Conservation (phyloP, 2,797 vertebrate species). For the Acanthurus lineatus region DNA sequence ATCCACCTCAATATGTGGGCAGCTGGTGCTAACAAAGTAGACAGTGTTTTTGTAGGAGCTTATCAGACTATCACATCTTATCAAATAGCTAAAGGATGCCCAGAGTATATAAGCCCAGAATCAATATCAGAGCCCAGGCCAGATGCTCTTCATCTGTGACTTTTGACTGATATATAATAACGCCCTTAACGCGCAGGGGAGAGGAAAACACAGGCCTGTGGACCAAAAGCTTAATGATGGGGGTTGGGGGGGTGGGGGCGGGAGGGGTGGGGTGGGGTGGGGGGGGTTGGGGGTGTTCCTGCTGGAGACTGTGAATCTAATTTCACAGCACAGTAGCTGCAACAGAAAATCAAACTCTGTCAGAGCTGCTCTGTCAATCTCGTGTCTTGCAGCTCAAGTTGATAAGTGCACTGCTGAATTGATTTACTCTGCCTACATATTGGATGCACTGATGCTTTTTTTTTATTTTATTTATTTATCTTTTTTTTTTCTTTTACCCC, state of each 20-base stretch:
- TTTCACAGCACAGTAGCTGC: slow-evolving; percentile 88
- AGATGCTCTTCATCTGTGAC: slow-evolving; percentile 81
- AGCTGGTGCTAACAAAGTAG: slow-evolving; percentile 81
- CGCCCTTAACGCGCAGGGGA: slow-evolving; percentile 70
- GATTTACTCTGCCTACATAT: slow-evolving; percentile 81
- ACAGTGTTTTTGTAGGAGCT: slow-evolving; percentile 84
- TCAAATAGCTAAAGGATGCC: slow-evolving; percentile 84
- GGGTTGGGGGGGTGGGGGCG: slow-evolving; percentile 18
- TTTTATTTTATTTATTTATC: background rate
- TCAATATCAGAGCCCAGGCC: slow-evolving; percentile 82
- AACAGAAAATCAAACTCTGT: slow-evolving; percentile 87
- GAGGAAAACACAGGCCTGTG: slow-evolving; percentile 78
- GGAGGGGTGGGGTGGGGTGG: background rate
- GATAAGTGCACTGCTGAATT: slow-evolving; percentile 84
- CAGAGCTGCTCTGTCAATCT: slow-evolving; percentile 85
- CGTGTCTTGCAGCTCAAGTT: slow-evolving; percentile 81
- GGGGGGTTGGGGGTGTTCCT: slow-evolving; percentile 53
- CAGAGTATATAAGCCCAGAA: slow-evolving; percentile 81
- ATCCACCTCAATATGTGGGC: slow-evolving; percentile 83
- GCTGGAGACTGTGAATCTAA: slow-evolving; percentile 86
- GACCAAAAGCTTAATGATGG: slow-evolving; percentile 79
- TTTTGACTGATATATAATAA: slow-evolving; percentile 86
- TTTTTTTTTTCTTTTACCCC: slow-evolving; percentile 22
- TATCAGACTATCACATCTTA: slow-evolving; percentile 86
- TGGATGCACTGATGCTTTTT: slow-evolving; percentile 71